Evolutionary conservation across 2,888 invertebrate genomes (phyloP).

Genomic region (Arctia plantaginis): DNA sequence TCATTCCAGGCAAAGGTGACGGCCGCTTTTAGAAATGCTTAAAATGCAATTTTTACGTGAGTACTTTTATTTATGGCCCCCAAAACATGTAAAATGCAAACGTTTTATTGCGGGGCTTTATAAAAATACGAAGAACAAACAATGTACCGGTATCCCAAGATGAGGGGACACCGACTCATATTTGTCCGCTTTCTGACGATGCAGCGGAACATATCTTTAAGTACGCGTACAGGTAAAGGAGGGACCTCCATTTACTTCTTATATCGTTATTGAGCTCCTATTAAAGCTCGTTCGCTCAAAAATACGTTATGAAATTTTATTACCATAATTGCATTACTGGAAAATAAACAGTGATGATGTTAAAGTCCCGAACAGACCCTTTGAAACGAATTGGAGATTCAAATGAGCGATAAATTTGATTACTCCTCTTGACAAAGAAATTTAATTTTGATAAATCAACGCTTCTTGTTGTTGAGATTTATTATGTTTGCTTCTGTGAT

Average conservation of each 20-base stretch:
- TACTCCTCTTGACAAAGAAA: conserved; percentile 80
- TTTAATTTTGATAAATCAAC: conserved; percentile 85
- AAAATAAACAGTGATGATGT: conserved; percentile 67
- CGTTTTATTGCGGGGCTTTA: conserved; percentile 84
- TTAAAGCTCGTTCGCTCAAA: conserved; percentile 28
- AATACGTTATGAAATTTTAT: conserved; percentile 48
- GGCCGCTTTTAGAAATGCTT: conserved; percentile 81
- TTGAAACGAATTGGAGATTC: conserved; percentile 79
- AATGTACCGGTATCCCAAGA: conserved; percentile 78
- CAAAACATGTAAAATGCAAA: conserved; percentile 84
- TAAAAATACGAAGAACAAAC: conserved; percentile 85
- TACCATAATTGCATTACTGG: conserved; percentile 59
- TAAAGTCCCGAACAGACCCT: conserved; percentile 65
- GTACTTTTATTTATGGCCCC: conserved; percentile 82
- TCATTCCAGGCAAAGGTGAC: conserved; percentile 73
- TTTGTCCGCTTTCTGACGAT: conserved; percentile 70
- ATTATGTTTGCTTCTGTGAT: conserved; percentile 69
- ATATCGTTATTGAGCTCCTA: conserved; percentile 33
- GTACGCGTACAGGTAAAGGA: conserved; percentile 61
- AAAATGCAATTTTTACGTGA: conserved; percentile 84
- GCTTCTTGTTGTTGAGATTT: conserved; percentile 78
- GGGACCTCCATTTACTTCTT: conserved; percentile 32
- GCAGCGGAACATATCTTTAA: conserved; percentile 64
- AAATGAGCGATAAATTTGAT: conserved; percentile 85
- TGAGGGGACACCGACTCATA: conserved; percentile 76